Evolutionary conservation across 2,113 vertebrate species (phyloP), one percentile per base, ranked within the genome.

Genomic region (Macheiramphus alcinus): DNA sequence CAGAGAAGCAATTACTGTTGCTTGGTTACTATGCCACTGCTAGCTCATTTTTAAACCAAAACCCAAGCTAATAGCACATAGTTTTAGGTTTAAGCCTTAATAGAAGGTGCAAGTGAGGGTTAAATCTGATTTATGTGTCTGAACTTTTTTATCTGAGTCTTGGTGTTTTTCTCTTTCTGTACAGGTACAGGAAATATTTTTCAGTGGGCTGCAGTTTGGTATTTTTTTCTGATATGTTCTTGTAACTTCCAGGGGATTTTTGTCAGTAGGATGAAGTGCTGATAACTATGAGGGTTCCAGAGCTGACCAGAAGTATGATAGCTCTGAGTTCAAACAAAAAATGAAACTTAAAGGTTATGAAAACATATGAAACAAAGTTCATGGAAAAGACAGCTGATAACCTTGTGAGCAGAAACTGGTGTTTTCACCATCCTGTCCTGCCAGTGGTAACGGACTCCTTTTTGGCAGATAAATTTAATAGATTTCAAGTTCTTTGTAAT

Each of bases 11-110:
- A 81, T 96, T 96, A 89, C 91, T 81, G 93, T 94, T 93, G 76
- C 93, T 78, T 93, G 84, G 94, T 95, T 97, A 93, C 93, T 94
- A 15, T 90, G 86, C 84, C 85, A 85, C 86, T 85, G 66, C 81
- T 34, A 76, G 75, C 75, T 94, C 79, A 29, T 91, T 95, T 94
- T 96, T 90, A 97, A 96, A 96, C 96, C 87, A 82, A 94, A 96
- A 91, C 88, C 42, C 56, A 80, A 83, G 81, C 42, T 96, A 92
- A 94, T 53, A 95, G 47, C 75, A 82, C n/a, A 79, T 10, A 87
- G 91, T 56, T 97, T 80, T 82, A 93, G 34, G 45, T 91, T 91
- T 94, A 59, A 91, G 59, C 55, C 66, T 90, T 94, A 91, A 90
- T 22, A 93, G 84, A 80, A 94, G 80, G 87, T 89, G 34, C 53